Evolutionary conservation across 2,888 invertebrate genomes (phyloP), one percentile per base, ranked within the genome.

Genomic region (Caenorhabditis panamensis): DNA sequence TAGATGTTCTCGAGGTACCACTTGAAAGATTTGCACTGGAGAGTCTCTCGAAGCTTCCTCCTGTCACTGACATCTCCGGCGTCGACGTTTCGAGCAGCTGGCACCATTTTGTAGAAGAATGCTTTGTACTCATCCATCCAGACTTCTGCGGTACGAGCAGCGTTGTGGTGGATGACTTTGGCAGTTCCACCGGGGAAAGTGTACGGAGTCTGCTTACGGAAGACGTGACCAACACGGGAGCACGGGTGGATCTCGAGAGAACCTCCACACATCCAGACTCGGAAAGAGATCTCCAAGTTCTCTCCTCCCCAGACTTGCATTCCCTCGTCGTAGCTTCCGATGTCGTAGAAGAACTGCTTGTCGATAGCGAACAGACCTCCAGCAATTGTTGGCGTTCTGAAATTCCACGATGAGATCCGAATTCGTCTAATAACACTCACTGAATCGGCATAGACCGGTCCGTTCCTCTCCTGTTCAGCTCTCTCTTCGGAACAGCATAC

Each of bases 101-200:
- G 85, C 18, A 84, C 86, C 85, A 84, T 84, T 76, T 86, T 95
- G 63, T 84, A 85, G 82, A 88, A 84, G 79, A 86, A 82, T 86
- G 94, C 95, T 92, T 96, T 95, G 95, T 97, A 98, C 93, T 98
- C 96, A 94, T 99, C 99, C 95, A 99, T 95, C 99, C 99, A 99
- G 91, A 99, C 99, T 93, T 97, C 96, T 90, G 97, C 98, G 90
- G 98, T 97, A 91, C 99, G 94, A 90, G 97, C 96, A 89, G 97
- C 96, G 93, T 99, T 99, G 93, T 87, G 87, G 75, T 87, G 87
- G 51, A 87, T 87, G 5, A 98, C 95, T 85, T 95, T 94, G 93
- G 92, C 92, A 8, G 93, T 92, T 61, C 91, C 99, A 89, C 99
- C 99, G 77, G 99, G 99, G 94, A 99, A 99, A 84, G 97, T 95